These are phyloP conservation scores for Diceros bicornis DNA, from an alignment of 2,797 vertebrate species.

Conservation along the genomic window DNA sequence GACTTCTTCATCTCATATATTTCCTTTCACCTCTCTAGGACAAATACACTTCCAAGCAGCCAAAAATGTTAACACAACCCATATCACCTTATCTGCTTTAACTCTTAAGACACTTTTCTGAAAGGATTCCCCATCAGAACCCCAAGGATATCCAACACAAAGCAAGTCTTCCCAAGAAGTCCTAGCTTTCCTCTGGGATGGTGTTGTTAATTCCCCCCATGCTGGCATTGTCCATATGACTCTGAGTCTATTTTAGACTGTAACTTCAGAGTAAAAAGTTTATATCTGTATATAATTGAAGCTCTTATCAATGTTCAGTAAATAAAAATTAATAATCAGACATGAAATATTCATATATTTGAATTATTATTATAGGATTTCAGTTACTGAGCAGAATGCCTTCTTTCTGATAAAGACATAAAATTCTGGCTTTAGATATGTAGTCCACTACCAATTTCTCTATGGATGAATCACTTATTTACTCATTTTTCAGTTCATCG, in stretches of 20 bases:
- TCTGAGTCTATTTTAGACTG: not conserved
- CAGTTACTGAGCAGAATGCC: not conserved
- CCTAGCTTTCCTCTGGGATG: not conserved
- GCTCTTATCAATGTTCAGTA: not conserved
- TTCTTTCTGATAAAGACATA: not conserved
- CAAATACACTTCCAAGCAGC: not conserved
- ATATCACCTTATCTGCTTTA: not conserved
- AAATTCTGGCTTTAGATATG: not conserved
- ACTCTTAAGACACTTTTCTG: not conserved
- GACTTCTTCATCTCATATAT: not conserved
- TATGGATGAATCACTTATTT: not conserved
- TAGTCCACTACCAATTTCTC: not conserved
- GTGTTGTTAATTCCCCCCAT: accelerated
- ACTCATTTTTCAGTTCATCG: not conserved
- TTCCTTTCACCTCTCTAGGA: not conserved
- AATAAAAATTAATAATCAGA: not conserved
- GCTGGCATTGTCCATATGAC: not conserved
- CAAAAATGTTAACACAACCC: not conserved
- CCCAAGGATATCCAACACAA: not conserved
- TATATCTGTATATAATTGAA: not conserved
- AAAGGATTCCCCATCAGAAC: not conserved
- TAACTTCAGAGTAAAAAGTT: not conserved
- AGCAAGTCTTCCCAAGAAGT: not conserved
- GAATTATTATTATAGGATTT: not conserved
- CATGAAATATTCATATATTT: not conserved